Evolutionary conservation across 1,140 invertebrate genomes (phyloP).

Genomic region (Temnothorax nylanderi): DNA sequence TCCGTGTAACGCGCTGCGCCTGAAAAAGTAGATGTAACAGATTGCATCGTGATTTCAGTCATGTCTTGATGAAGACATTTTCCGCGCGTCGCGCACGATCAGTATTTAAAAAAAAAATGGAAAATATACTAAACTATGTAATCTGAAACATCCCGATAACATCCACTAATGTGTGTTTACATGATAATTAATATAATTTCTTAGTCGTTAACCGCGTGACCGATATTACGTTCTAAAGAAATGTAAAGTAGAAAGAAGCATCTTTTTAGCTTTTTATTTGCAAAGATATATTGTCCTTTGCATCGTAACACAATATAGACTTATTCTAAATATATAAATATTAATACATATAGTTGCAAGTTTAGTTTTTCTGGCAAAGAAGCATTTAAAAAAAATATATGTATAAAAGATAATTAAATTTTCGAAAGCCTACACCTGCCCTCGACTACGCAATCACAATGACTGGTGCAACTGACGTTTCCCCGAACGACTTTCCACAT

Average conservation of each 20-base stretch:
- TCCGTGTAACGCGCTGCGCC: not conserved
- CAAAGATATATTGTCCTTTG: not conserved
- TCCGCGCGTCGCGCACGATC: not conserved
- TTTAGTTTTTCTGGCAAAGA: not conserved
- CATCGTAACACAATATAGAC: not conserved
- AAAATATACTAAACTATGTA: not conserved
- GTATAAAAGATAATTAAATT: not conserved
- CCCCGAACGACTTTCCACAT: not conserved
- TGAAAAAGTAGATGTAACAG: constrained; percentile 41
- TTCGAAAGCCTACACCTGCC: not conserved
- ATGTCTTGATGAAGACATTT: not conserved
- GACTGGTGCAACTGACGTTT: constrained; percentile 26
- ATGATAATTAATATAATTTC: not conserved
- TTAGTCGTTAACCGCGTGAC: not conserved
- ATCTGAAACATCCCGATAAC: not conserved
- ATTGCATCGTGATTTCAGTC: constrained; percentile 36
- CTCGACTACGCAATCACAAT: not conserved
- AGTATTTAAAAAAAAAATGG: not conserved
- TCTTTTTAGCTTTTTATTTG: not conserved
- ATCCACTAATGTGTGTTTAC: not conserved
- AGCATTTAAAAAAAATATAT: not conserved
- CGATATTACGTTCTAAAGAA: constrained; percentile 5
- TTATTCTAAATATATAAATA: not conserved
- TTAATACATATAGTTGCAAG: not conserved
- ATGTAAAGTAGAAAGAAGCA: not conserved